Percentiles rank a stretch among this genome's conserved stretches.
Conservation (phyloP, 2,888 invertebrate species). For the Macrophya alboannulata region DNA sequence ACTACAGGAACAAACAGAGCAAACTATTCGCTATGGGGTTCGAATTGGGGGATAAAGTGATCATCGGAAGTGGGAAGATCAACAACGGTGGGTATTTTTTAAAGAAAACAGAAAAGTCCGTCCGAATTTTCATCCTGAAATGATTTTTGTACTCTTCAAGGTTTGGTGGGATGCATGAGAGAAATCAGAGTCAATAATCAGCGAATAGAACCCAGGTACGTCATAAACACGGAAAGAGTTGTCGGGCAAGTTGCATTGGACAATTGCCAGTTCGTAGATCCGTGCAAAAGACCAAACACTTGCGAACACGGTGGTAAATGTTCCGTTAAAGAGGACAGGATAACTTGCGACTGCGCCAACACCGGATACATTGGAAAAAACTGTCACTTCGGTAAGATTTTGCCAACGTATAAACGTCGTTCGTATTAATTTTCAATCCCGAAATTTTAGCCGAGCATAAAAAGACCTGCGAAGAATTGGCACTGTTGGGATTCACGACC, state of each 20-base stretch:
- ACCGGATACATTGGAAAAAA: slow-evolving; percentile 97
- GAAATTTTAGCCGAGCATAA: slow-evolving; percentile 88
- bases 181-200: slow-evolving; percentile 93
- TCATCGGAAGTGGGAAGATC: slow-evolving; percentile 91
- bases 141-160: slow-evolving; percentile 78
- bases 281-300: slow-evolving; percentile 93
- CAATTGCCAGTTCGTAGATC: slow-evolving; percentile 94
- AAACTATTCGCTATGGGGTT: slow-evolving; percentile 86
- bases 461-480: slow-evolving; percentile 96
- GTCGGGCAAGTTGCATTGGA: slow-evolving; percentile 95
- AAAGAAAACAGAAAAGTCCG: background rate
- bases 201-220: slow-evolving; percentile 90
- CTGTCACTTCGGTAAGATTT: slow-evolving; percentile 90
- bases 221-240: slow-evolving; percentile 91
- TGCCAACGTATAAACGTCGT: too few species aligned
- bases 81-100: slow-evolving; percentile 74
- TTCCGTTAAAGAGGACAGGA: slow-evolving; percentile 92
- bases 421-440: too few species aligned
- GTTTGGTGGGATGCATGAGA: slow-evolving; percentile 95
- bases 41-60: slow-evolving; percentile 87
- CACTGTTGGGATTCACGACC: slow-evolving; percentile 92
- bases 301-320: slow-evolving; percentile 97
- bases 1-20: slow-evolving; percentile 87
- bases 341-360: slow-evolving; percentile 94
- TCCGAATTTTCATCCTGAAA: background rate